A percentile compares a stretch with the other conserved stretches of the same genome.
Evolutionary conservation across 2,888 invertebrate species (phyloP).

Genomic region (Leucozona laternaria): DNA sequence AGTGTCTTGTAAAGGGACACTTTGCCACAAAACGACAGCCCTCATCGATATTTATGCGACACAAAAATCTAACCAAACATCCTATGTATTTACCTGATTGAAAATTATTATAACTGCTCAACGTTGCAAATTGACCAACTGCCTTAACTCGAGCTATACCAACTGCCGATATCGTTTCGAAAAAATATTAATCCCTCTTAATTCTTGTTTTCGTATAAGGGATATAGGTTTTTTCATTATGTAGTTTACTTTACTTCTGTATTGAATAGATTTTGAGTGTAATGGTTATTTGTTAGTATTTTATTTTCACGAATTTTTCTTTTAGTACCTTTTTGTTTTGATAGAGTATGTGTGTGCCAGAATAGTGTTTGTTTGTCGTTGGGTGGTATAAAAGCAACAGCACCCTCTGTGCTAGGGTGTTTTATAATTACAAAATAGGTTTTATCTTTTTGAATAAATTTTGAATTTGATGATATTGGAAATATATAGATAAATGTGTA

Average conservation of each 20-base stretch:
- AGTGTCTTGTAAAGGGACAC: too few species aligned
- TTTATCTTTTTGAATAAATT: not conserved
- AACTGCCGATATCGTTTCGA: not conserved
- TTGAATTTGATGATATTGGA: not conserved
- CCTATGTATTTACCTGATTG: not conserved
- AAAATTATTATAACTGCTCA: not conserved
- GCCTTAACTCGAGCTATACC: not conserved
- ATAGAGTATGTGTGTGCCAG: conserved; percentile 14
- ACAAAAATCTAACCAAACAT: not conserved
- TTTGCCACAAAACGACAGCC: not conserved
- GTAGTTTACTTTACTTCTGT: conserved; percentile 26
- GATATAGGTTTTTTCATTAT: conserved; percentile 19
- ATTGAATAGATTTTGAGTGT: conserved; percentile 42
- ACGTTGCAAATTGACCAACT: not conserved
- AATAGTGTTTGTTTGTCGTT: conserved; percentile 44
- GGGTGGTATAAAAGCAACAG: not conserved
- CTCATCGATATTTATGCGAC: not conserved
- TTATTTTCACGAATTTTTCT: not conserved
- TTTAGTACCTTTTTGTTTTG: conserved; percentile 7
- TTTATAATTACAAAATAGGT: not conserved
- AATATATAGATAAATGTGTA: not conserved
- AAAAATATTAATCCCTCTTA: conserved; percentile 39
- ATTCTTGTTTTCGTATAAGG: conserved; percentile 33
- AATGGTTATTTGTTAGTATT: conserved; percentile 10
- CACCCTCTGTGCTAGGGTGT: not conserved